Conservation (phyloP, 2,113 vertebrate genomes). For the Pungitius pungitius region DNA sequence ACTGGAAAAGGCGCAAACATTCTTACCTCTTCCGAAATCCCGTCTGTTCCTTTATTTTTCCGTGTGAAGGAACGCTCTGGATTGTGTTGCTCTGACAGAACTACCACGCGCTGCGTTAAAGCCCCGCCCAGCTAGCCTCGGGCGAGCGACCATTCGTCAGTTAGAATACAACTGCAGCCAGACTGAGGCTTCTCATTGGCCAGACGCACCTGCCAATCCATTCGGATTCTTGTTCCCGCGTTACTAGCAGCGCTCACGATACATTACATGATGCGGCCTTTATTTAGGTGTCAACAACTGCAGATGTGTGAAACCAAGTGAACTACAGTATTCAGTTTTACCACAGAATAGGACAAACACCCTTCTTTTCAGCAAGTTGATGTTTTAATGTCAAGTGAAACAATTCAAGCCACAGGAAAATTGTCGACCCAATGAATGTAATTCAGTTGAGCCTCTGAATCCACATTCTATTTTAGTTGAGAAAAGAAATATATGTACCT, state of each 20-base stretch:
- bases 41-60: constrained; percentile 37
- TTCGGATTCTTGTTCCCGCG: constrained; percentile 73
- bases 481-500: not conserved
- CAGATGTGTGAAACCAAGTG: constrained; percentile 50
- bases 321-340: constrained; percentile 34
- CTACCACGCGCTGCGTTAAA: constrained; percentile 67
- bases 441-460: not conserved
- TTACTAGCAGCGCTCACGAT: constrained; percentile 40
- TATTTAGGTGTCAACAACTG: constrained; percentile 67
- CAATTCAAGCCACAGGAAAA: constrained; percentile 13
- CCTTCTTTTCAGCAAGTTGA: not conserved
- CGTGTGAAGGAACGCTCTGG: constrained; percentile 45
- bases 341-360: constrained; percentile 3
- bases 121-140: constrained; percentile 50
- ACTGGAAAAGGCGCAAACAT: not conserved
- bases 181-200: constrained; percentile 54
- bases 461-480: constrained; percentile 7
- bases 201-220: constrained; percentile 48
- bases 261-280: constrained; percentile 57
- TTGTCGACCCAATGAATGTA: not conserved
- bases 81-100: constrained; percentile 74
- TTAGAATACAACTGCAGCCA: constrained; percentile 28
- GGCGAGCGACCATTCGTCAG: constrained; percentile 57
- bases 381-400: constrained; percentile 45
- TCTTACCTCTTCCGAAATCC: constrained; percentile 61